Evolutionary conservation across 2,797 vertebrate species (phyloP).

Genomic region (Balearica regulorum): DNA sequence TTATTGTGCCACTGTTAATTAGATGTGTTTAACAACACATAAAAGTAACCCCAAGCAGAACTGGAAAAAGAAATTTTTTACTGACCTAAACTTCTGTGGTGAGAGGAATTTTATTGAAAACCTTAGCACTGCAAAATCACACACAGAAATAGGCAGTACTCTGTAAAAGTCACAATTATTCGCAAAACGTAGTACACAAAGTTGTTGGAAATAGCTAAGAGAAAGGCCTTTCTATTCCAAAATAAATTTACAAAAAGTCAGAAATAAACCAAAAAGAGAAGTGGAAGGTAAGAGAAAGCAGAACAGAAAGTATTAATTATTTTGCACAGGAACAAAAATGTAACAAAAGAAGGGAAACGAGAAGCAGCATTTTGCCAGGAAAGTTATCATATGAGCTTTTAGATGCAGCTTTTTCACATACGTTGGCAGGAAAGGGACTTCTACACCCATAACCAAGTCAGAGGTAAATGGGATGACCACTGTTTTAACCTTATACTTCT

Average conservation of each 20-base stretch:
- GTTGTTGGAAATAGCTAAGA: neutral
- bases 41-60: slow-evolving; percentile 40
- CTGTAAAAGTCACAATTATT: neutral
- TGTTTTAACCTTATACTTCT: neutral
- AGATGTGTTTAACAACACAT: slow-evolving; percentile 37
- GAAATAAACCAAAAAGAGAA: slow-evolving; percentile 1
- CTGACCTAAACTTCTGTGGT: slow-evolving; percentile 38
- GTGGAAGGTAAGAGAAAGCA: neutral
- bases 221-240: neutral
- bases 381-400: neutral
- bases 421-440: neutral
- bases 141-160: neutral
- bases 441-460: neutral
- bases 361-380: neutral
- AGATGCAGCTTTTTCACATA: neutral
- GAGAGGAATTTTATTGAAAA: slow-evolving; percentile 37
- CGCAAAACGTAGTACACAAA: neutral
- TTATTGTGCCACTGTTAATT: slow-evolving; percentile 37
- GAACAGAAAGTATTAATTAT: slow-evolving; percentile 9
- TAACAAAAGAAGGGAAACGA: neutral
- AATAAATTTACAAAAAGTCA: neutral
- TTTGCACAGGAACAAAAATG: neutral
- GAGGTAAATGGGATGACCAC: neutral
- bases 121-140: neutral
- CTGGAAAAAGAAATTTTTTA: slow-evolving; percentile 42